These are phyloP conservation scores for Aphelenchoides avenae DNA, from an alignment of 1,140 invertebrate species.

Conservation along the genomic window DNA sequence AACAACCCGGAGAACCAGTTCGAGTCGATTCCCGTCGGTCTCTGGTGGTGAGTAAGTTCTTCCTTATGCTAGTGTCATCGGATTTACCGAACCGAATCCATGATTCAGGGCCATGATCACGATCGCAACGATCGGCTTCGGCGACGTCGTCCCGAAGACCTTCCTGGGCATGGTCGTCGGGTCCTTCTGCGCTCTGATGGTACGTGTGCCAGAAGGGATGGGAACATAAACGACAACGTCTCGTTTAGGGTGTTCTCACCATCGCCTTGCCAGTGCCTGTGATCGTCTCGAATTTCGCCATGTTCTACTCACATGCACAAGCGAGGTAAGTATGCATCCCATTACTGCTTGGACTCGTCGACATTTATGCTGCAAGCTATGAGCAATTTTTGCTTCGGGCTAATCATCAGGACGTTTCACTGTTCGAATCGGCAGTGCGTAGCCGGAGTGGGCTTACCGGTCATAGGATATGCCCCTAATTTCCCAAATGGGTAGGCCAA, in stretches of 20 bases:
- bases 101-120: constrained; percentile 69
- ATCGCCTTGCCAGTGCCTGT: constrained; percentile 86
- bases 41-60: constrained; percentile 68
- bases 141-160: constrained; percentile 67
- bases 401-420: not conserved
- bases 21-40: constrained; percentile 59
- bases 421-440: not conserved
- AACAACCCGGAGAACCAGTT: constrained; percentile 59
- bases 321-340: constrained; percentile 63
- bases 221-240: not conserved
- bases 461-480: not conserved
- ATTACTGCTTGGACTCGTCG: not conserved
- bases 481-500: not conserved
- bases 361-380: not conserved
- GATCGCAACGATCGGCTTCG: constrained; percentile 69
- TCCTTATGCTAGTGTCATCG: constrained; percentile 81
- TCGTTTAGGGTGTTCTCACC: constrained; percentile 71
- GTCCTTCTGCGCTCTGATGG: constrained; percentile 78
- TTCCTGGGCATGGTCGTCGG: constrained; percentile 74
- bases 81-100: constrained; percentile 64
- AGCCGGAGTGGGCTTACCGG: not conserved
- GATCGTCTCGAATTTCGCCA: constrained; percentile 98
- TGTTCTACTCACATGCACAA: constrained; percentile 95
- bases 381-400: not conserved
- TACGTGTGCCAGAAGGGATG: constrained; percentile 71